Evolutionary conservation across 2,113 vertebrate genomes (phyloP), one percentile per base, ranked within the genome.

Genomic region (Pipa parva): DNA sequence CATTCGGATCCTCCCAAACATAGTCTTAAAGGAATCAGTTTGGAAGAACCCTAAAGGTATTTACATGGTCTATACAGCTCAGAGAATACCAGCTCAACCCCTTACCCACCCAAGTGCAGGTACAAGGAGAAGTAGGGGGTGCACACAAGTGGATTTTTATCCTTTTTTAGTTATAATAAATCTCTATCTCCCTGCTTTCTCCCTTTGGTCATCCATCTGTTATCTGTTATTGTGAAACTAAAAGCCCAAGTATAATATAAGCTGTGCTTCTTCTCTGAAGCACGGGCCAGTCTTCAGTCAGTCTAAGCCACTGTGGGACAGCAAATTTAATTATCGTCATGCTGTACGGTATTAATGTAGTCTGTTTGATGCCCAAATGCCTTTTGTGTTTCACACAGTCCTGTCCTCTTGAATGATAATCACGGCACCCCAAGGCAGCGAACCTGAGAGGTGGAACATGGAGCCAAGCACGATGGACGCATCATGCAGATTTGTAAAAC

Each of bases 401-500:
- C 52, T 66, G 63, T 68, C 64, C 56, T 68, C 55, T 59, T 27
- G 51, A 68, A 68, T 68, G 46, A 68, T 59, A 68, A 68, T 51
- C 42, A 68, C 49, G 17, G 46, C 7, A 45, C 28, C 64, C 64
- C 6, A 33, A 52, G 65, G 29, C 56, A 12, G 22, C 26, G 29
- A 28, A 60, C 65, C 57, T 60, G 57, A 60, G 65, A 37, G 42
- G 46, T 51, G 31, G 25, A 28, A 27, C 33, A 27, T 10, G 10
- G 26, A n/a, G 29, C 24, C 20, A 26, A 3, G 13, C 55, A 33
- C 24, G 18, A 28, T 33, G 5, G 64, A 42, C 42, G 51, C 55
- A 50, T 59, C 59, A 28, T 45, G 59, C 15, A 68, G 26, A 69
- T 69, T 69, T 69, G 66, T 69, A 60, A 69, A 69, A 68, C 64